Evolutionary conservation across 2,113 vertebrate species (phyloP), one percentile per base, ranked within the genome.

Genomic region (Hyaena hyaena): DNA sequence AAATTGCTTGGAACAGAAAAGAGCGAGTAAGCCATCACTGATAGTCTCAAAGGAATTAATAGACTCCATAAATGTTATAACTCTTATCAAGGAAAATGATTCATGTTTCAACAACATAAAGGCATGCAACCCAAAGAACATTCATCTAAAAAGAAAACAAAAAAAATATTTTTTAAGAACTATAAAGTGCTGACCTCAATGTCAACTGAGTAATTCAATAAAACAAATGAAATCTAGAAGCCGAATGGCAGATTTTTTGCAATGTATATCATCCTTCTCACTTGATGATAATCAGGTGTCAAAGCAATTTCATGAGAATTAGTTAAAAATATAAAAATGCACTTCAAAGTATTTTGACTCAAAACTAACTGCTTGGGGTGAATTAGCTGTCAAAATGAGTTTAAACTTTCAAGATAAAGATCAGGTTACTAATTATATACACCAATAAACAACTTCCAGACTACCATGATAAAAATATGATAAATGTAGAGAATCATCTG

Each of bases 201-300:
- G 43, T 65, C 39, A 66, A 92, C 24, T 53, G 3, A 87, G 24
- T 26, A 88, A 71, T 76, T 79, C 66, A 92, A 50, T 73, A 85
- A 74, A 86, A 45, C 68, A 80, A 89, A 93, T 61, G 31, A 95
- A 85, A 94, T 39, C 21, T 88, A 53, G 45, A 97, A 96, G 74
- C n/a, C 85, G 87, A 73, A 53, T 33, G n/a, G 93, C 43, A 88
- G 28, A 65, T 55, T 79, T 89, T 90, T 69, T 94, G 8, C 48
- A 79, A 33, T 21, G 21, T 23, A 58, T 48, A 86, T 68, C 19
- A 35, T 31, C 80, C 26, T 73, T 68, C 68, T 53, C 39, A 79
- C 21, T 10, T 73, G 53, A 35, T 74, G 5, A 19, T 80, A 89
- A 89, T 39, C 14, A 58, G 5, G 31, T 50, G 28, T 77, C 53